phyloP scores from a whole-genome alignment of 2,113 vertebrate genomes.

The Sturnus vulgaris region DNA sequence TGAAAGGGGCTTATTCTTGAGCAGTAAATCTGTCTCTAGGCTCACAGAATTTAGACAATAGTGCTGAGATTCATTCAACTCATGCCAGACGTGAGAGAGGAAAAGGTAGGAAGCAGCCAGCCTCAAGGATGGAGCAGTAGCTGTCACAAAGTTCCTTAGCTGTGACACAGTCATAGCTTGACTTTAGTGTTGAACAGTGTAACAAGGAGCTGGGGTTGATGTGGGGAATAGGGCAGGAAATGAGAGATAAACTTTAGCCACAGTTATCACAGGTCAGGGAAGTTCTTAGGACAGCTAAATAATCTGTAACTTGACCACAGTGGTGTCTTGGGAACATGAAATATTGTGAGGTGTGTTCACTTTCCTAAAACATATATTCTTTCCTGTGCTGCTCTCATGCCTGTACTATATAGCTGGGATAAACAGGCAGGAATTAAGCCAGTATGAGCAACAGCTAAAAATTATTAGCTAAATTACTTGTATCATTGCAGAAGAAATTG shows the following conservation, averaged over 20 bases:
- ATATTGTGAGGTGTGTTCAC: neutral
- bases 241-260: constrained; percentile 30
- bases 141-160: neutral
- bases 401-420: neutral
- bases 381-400: neutral
- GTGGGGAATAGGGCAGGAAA: neutral
- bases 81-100: neutral
- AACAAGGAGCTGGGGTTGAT: neutral
- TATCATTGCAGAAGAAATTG: neutral
- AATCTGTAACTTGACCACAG: constrained; percentile 6
- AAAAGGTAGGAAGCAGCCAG: neutral
- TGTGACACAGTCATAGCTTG: neutral
- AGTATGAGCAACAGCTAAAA: neutral
- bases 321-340: neutral
- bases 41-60: neutral
- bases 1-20: neutral
- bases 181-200: neutral
- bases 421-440: neutral
- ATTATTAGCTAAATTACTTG: neutral
- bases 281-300: neutral
- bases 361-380: neutral
- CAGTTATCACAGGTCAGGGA: neutral
- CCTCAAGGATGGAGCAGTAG: fast-evolving
- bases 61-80: neutral
- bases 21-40: neutral